Evolutionary conservation across 2,113 vertebrate genomes (phyloP).

Genomic region (Alethe castanea): DNA sequence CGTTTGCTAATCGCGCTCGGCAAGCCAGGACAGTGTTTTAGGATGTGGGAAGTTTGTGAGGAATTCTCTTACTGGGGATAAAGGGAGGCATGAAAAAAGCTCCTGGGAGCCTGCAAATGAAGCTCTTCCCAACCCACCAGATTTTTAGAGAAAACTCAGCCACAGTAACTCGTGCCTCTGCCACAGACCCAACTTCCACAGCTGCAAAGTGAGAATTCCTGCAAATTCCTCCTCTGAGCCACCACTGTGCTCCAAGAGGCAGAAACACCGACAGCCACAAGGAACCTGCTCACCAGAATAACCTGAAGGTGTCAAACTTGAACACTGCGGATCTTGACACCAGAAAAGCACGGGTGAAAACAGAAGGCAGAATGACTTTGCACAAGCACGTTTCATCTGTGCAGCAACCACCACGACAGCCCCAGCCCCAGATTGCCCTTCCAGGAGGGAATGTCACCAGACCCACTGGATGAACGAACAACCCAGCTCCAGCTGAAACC

Average conservation of each 20-base stretch:
- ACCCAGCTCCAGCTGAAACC: background rate
- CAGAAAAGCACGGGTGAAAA: accelerated
- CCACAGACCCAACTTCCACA: background rate
- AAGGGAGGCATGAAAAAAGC: background rate
- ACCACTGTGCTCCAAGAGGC: background rate
- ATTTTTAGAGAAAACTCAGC: background rate
- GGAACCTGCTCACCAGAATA: accelerated
- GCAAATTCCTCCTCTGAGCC: background rate
- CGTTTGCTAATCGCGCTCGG: accelerated
- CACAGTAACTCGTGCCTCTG: background rate
- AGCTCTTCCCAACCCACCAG: background rate
- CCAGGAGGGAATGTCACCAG: background rate
- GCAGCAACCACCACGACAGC: accelerated
- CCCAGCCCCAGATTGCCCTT: background rate
- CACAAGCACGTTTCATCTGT: accelerated
- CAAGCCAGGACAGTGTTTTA: background rate
- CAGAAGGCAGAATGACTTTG: background rate
- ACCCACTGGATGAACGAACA: background rate
- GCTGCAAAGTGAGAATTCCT: background rate
- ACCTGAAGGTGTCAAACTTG: accelerated
- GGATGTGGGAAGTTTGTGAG: background rate
- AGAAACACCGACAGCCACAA: background rate
- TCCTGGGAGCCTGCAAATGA: accelerated
- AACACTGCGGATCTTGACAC: accelerated
- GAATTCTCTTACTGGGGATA: background rate